Evolutionary conservation across 2,113 vertebrate genomes (phyloP).

Genomic region (Neoarius graeffei): DNA sequence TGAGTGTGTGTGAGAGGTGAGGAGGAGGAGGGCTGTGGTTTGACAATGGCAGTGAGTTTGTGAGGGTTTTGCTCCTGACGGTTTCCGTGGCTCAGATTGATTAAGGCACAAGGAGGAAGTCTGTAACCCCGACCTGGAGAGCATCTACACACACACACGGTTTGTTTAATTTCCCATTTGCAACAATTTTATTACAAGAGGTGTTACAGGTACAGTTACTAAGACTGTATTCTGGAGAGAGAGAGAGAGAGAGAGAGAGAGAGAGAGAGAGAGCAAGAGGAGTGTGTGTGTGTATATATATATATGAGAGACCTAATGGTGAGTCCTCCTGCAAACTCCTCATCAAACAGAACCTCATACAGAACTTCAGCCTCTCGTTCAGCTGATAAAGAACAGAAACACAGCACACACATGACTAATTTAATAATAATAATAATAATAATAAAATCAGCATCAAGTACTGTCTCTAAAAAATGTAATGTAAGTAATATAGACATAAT

Average conservation of each 20-base stretch:
- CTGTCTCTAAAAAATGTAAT: neutral
- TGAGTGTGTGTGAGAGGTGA: constrained; percentile 49
- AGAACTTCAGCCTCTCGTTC: constrained; percentile 91
- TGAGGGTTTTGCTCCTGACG: constrained; percentile 83
- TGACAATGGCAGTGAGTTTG: constrained; percentile 90
- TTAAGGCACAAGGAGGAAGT: constrained; percentile 91
- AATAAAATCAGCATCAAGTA: neutral
- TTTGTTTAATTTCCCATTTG: neutral
- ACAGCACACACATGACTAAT: neutral
- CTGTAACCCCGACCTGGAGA: constrained; percentile 84
- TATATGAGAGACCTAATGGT: constrained; percentile 83
- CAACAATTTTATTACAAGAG: neutral
- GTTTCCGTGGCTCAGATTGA: constrained; percentile 88
- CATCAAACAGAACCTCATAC: constrained; percentile 97
- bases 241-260: too few species aligned
- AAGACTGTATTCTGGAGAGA: too few species aligned
- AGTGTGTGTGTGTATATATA: neutral
- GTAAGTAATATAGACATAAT: neutral
- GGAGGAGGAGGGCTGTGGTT: constrained; percentile 80
- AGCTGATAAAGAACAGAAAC: constrained; percentile 69
- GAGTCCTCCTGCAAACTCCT: constrained; percentile 93
- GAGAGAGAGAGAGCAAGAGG: neutral
- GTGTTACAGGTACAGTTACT: neutral
- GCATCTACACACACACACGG: constrained; percentile 70
- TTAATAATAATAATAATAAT: neutral